These are phyloP conservation scores for Eretmocerus hayati DNA, from an alignment of 2,888 invertebrate species.

Conservation along the genomic window DNA sequence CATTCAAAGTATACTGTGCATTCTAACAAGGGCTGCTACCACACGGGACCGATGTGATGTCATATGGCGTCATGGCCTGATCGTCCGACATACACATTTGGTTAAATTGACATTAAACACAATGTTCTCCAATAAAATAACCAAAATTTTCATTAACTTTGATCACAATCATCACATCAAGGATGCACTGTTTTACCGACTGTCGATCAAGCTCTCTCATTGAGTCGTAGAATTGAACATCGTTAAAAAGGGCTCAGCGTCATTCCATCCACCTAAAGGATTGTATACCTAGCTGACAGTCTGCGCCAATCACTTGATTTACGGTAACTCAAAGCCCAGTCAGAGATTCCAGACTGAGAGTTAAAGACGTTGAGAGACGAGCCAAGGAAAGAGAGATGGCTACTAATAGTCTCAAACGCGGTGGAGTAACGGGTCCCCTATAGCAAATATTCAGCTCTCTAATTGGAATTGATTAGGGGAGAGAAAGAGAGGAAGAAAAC, in stretches of 20 bases:
- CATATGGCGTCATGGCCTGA: no score
- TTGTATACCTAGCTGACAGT: slow-evolving; percentile 21
- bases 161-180: slow-evolving; percentile 45
- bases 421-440: no score
- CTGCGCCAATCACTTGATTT: slow-evolving; percentile 41
- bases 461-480: slow-evolving; percentile 48
- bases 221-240: slow-evolving; percentile 47
- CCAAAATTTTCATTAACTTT: no score
- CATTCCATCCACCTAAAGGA: neutral
- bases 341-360: no score
- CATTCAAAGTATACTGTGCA: no score
- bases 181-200: slow-evolving; percentile 47
- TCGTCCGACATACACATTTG: no score
- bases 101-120: no score
- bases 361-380: no score
- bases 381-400: slow-evolving; percentile 34
- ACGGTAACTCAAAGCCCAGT: no score
- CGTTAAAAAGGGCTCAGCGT: neutral
- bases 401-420: slow-evolving; percentile 4
- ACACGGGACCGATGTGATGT: no score
- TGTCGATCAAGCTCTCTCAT: slow-evolving; percentile 40
- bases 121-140: no score
- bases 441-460: slow-evolving; percentile 36
- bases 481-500: slow-evolving; percentile 25
- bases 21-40: no score